Percentiles rank a stretch among this genome's conserved stretches.
phyloP scores from a whole-genome alignment of 1,140 invertebrate species.

The Neodiprion fabricii region DNA sequence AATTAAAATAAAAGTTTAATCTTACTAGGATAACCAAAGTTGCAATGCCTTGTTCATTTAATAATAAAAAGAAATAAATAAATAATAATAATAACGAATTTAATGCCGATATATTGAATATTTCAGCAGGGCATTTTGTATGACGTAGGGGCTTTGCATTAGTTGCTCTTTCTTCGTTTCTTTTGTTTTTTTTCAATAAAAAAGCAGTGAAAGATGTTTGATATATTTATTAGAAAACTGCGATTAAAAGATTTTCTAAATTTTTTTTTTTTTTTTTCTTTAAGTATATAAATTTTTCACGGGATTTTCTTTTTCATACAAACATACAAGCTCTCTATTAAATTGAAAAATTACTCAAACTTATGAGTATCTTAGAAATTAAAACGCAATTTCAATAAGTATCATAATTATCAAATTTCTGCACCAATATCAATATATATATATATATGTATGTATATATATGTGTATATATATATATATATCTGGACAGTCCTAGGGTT shows the following conservation, averaged over 20 bases:
- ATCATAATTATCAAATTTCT: slow-evolving; percentile 29
- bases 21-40: too few species aligned
- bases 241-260: slow-evolving; percentile 40
- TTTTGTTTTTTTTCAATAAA: background rate
- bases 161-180: background rate
- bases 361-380: slow-evolving; percentile 46
- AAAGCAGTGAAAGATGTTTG: slow-evolving; percentile 35
- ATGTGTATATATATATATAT: slow-evolving; percentile 12
- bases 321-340: slow-evolving; percentile 35
- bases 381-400: slow-evolving; percentile 37
- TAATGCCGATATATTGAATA: too few species aligned
- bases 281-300: slow-evolving; percentile 40
- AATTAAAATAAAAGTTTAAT: too few species aligned
- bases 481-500: slow-evolving; percentile 47
- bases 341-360: slow-evolving; percentile 34
- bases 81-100: too few species aligned
- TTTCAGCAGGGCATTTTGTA: background rate
- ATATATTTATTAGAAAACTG: slow-evolving; percentile 45
- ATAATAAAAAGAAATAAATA: too few species aligned
- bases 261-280: slow-evolving; percentile 15
- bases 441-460: too few species aligned
- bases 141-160: background rate
- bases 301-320: slow-evolving; percentile 29
- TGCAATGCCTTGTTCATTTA: too few species aligned
- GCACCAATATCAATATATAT: slow-evolving; percentile 20